These are phyloP conservation scores for Augiades crinisus DNA, from an alignment of 2,888 invertebrate species.

Conservation along the genomic window DNA sequence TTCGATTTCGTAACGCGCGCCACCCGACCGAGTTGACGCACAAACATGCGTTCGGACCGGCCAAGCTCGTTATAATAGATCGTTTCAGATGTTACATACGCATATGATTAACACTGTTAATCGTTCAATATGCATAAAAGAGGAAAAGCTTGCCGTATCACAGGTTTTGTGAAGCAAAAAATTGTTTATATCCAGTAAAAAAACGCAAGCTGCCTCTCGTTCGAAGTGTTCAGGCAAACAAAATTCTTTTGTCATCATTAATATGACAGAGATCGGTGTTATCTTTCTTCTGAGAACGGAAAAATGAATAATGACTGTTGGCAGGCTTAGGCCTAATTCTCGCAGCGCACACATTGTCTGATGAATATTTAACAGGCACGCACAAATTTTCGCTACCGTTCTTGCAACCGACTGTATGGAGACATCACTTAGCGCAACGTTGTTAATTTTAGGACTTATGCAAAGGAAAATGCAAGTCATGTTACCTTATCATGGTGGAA, in stretches of 20 bases:
- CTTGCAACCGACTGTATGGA: slow-evolving; percentile 33
- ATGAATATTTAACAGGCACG: slow-evolving; percentile 4
- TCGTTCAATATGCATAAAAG: neutral
- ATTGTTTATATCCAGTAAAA: no score
- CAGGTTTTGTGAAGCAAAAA: neutral
- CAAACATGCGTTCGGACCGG: slow-evolving; percentile 12
- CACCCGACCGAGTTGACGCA: slow-evolving; percentile 50
- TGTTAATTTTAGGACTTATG: slow-evolving; percentile 47
- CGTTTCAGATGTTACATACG: neutral
- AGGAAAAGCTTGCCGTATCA: neutral
- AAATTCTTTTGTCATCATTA: no score
- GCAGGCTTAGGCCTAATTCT: neutral
- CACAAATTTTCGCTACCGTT: slow-evolving; percentile 26
- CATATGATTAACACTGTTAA: neutral
- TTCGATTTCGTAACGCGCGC: slow-evolving; percentile 62
- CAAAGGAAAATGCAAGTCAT: slow-evolving; percentile 7
- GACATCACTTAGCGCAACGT: slow-evolving; percentile 51
- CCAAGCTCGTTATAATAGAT: slow-evolving; percentile 3
- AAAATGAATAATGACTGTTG: no score
- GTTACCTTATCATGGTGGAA: neutral
- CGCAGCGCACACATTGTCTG: neutral
- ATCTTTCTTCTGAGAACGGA: no score
- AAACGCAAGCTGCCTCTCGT: no score
- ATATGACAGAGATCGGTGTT: neutral
- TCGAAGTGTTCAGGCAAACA: no score